Evolutionary conservation across 2,888 invertebrate species (phyloP).

Genomic region (Lasioglossum pauxillum): DNA sequence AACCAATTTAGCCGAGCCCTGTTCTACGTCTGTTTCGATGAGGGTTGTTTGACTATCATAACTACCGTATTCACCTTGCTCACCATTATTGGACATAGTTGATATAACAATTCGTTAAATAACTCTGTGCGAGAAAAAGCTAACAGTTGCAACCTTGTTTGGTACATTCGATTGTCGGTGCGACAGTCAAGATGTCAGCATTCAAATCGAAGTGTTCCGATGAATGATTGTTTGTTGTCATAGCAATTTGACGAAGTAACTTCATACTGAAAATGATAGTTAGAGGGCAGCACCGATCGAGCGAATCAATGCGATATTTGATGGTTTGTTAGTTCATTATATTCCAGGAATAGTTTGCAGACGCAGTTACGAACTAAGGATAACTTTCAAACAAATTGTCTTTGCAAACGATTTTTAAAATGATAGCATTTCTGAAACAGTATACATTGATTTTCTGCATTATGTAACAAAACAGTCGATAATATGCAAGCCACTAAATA

Average conservation of each 20-base stretch:
- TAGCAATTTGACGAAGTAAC: slow-evolving; percentile 52
- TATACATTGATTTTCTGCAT: not conserved
- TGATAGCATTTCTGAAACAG: not conserved
- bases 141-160: not conserved
- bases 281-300: slow-evolving; percentile 29
- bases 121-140: not conserved
- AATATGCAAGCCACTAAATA: not conserved
- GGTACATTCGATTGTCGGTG: not conserved
- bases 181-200: not conserved
- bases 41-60: slow-evolving; percentile 34
- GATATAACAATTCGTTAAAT: not conserved
- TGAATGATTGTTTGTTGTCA: slow-evolving; percentile 64
- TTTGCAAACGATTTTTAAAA: not conserved
- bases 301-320: not conserved
- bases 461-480: not conserved
- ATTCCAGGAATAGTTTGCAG: not conserved
- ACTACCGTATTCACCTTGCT: slow-evolving; percentile 27
- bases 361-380: not conserved
- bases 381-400: not conserved
- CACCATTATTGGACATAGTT: slow-evolving; percentile 28
- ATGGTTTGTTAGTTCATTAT: not conserved
- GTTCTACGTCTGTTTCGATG: not conserved
- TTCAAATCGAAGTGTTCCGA: slow-evolving; percentile 25
- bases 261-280: not conserved
- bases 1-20: not conserved